A percentile compares a stretch with the other conserved stretches of the same genome.
These are phyloP conservation scores for Accipiter cooperii DNA, from an alignment of 2,113 vertebrate genomes.

Conservation along the genomic window DNA sequence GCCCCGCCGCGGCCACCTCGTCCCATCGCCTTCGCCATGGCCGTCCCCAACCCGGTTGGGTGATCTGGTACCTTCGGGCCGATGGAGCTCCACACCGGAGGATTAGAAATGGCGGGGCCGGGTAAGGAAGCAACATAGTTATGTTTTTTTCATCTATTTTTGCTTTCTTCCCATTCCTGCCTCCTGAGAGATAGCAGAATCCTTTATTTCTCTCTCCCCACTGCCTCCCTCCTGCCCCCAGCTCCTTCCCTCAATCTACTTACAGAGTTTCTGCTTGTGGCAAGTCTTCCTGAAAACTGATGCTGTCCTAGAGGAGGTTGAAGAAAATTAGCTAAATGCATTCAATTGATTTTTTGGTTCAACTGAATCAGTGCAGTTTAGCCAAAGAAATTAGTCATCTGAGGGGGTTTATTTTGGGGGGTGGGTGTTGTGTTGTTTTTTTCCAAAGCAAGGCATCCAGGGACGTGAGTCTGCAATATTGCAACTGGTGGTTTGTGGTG, in stretches of 20 bases:
- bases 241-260: background rate
- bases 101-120: fast-evolving
- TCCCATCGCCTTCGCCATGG: background rate
- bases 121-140: background rate
- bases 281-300: background rate
- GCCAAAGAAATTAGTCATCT: background rate
- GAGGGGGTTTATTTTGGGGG: background rate
- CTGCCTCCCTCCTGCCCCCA: background rate
- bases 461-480: background rate
- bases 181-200: background rate
- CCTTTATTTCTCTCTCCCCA: background rate
- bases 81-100: fast-evolving
- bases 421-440: background rate
- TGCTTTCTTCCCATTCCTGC: background rate
- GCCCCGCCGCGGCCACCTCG: too few relatives aligned
- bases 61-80: fast-evolving
- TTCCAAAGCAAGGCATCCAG: background rate
- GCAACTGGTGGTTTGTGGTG: background rate
- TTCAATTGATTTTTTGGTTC: background rate
- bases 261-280: background rate
- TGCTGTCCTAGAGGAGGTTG: background rate
- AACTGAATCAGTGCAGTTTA: background rate
- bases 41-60: background rate
- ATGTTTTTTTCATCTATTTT: background rate
- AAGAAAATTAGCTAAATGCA: background rate